Evolutionary conservation across 2,797 vertebrate genomes (phyloP).

Genomic region (Lepidocolaptes lacrymiger): DNA sequence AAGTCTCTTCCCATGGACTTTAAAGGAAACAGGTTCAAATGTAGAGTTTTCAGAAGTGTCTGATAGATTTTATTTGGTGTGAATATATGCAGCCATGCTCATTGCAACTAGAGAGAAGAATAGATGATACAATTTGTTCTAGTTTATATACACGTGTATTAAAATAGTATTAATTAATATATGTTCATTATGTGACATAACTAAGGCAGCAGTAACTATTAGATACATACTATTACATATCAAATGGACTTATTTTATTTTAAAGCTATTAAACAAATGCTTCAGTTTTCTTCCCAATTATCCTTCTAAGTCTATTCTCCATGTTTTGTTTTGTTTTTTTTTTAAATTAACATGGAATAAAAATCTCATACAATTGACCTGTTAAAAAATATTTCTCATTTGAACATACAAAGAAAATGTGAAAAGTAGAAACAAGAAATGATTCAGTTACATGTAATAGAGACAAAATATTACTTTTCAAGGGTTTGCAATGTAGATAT

Average conservation of each 20-base stretch:
- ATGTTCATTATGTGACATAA: background rate
- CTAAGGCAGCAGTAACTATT: background rate
- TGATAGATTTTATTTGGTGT: background rate
- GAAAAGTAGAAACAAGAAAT: background rate
- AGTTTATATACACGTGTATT: background rate
- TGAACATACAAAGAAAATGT: background rate
- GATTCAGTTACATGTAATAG: no score
- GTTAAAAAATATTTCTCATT: background rate
- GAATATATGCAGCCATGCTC: background rate
- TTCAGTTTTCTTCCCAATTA: background rate
- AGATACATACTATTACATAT: background rate
- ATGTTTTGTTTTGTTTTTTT: no score
- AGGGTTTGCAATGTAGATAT: background rate
- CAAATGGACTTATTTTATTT: background rate
- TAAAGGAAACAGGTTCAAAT: background rate
- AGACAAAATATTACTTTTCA: background rate
- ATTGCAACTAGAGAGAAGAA: background rate
- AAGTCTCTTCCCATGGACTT: background rate
- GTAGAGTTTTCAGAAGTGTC: background rate
- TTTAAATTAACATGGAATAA: background rate
- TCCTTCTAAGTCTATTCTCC: background rate
- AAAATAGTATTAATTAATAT: background rate
- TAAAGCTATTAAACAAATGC: background rate
- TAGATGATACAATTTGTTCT: background rate
- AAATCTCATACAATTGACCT: background rate